phyloP scores from a whole-genome alignment of 2,113 vertebrate species.

The Entelurus aequoreus region DNA sequence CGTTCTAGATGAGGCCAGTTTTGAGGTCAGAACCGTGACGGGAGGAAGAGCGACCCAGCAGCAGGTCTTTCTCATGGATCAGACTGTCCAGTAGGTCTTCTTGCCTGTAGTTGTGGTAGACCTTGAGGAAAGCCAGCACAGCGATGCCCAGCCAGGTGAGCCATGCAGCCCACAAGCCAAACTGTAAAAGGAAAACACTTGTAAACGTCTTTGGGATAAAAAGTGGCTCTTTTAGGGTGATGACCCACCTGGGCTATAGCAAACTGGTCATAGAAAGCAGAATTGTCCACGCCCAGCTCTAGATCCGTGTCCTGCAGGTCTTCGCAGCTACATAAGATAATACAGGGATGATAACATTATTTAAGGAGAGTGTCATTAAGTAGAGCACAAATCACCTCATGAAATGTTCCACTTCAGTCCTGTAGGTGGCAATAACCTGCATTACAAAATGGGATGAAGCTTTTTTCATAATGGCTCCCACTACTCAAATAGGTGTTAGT shows the following conservation, averaged over 20 bases:
- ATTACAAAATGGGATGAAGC: too few relatives aligned
- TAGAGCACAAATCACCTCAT: too few relatives aligned
- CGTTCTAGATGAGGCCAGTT: conserved; percentile 81
- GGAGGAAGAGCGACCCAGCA: conserved; percentile 79
- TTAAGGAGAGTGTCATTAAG: too few relatives aligned
- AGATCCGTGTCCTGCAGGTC: conserved; percentile 87
- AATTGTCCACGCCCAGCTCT: conserved; percentile 88
- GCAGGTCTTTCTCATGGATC: conserved; percentile 92
- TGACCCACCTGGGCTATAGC: conserved; percentile 86
- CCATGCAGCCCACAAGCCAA: conserved; percentile 95
- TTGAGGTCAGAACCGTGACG: conserved; percentile 76
- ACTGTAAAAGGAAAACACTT: conserved; percentile 64
- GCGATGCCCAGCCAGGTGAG: conserved; percentile 89
- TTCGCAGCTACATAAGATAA: conserved; percentile 78
- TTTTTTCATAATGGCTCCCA: too few relatives aligned
- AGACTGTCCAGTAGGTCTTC: conserved; percentile 92
- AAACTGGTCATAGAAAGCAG: conserved; percentile 95
- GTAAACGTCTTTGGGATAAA: too few relatives aligned
- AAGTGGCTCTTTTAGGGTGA: background rate
- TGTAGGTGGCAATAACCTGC: too few relatives aligned
- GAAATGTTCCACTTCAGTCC: too few relatives aligned
- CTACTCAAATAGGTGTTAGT: too few relatives aligned
- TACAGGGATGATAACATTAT: too few relatives aligned
- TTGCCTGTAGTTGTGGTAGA: conserved; percentile 92
- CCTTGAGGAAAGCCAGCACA: conserved; percentile 90